Conservation (phyloP, 2,797 vertebrate genomes). For the Avahi laniger region DNA sequence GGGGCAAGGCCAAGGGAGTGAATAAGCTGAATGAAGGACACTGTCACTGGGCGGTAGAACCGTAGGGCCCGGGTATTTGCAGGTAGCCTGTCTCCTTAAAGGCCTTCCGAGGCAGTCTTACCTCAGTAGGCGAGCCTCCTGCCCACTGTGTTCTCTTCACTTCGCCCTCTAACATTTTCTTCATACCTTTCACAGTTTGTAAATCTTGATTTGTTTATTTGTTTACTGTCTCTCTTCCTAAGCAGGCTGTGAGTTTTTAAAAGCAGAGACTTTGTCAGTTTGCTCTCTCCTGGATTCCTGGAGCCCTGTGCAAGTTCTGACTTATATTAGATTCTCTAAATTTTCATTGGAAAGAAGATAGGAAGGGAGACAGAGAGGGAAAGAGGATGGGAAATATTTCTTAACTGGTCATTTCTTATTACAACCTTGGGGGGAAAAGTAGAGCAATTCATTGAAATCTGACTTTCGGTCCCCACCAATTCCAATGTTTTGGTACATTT, state of each 20-base stretch:
- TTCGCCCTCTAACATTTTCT: background rate
- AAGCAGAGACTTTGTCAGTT: background rate
- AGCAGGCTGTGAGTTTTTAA: background rate
- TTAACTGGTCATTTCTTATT: background rate
- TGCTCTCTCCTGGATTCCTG: background rate
- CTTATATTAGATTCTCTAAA: background rate
- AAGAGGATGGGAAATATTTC: background rate
- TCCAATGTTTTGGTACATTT: background rate
- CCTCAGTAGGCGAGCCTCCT: background rate
- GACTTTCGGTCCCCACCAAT: background rate
- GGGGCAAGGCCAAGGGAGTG: background rate
- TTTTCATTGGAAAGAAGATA: background rate
- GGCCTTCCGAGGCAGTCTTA: background rate
- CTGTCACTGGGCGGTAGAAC: fast-evolving
- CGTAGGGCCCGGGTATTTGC: background rate
- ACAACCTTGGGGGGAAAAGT: background rate
- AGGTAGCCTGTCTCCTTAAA: background rate
- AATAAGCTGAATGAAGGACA: background rate
- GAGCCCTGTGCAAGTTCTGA: background rate
- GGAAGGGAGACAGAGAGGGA: background rate
- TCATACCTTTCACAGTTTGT: background rate
- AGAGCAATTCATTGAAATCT: background rate
- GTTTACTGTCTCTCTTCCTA: background rate
- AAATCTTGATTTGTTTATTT: background rate
- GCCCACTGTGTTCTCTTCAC: background rate